A percentile compares a stretch with the other conserved stretches of the same genome.
phyloP scores from a whole-genome alignment of 1,140 invertebrate species.

The Brachionus paranguensis region DNA sequence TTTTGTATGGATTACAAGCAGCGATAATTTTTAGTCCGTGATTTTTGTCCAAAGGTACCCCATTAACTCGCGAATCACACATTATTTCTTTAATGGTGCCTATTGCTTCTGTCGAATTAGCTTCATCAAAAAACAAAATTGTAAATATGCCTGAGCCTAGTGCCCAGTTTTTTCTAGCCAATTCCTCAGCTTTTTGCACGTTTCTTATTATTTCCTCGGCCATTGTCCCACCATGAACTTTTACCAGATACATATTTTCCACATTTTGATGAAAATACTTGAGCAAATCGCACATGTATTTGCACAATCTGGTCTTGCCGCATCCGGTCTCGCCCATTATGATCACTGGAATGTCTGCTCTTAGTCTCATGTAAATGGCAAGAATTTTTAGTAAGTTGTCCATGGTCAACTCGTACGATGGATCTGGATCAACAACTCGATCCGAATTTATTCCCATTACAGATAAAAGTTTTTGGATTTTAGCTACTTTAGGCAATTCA shows the following conservation, averaged over 20 bases:
- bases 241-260: constrained; percentile 17
- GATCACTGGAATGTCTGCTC: constrained; percentile 50
- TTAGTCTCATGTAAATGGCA: constrained; percentile 49
- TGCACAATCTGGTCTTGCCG: constrained; percentile 44
- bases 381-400: constrained; percentile 52
- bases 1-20: constrained; percentile 52
- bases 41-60: constrained; percentile 43
- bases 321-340: constrained; percentile 54
- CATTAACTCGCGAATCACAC: constrained; percentile 48
- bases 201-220: constrained; percentile 45
- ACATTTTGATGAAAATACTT: background rate
- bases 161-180: constrained; percentile 42
- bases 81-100: constrained; percentile 51
- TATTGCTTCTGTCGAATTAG: constrained; percentile 51
- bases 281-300: constrained; percentile 12
- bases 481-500: constrained; percentile 1
- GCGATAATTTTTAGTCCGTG: constrained; percentile 48
- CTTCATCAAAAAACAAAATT: constrained; percentile 53
- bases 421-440: background rate
- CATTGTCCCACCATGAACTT: constrained; percentile 51
- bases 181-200: constrained; percentile 45
- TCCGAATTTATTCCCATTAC: constrained; percentile 11
- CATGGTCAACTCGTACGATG: constrained; percentile 47
- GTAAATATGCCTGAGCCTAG: constrained; percentile 45
- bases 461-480: background rate